Evolutionary conservation across 2,797 vertebrate genomes (phyloP).

Genomic region (Adrianichthys oophorus): DNA sequence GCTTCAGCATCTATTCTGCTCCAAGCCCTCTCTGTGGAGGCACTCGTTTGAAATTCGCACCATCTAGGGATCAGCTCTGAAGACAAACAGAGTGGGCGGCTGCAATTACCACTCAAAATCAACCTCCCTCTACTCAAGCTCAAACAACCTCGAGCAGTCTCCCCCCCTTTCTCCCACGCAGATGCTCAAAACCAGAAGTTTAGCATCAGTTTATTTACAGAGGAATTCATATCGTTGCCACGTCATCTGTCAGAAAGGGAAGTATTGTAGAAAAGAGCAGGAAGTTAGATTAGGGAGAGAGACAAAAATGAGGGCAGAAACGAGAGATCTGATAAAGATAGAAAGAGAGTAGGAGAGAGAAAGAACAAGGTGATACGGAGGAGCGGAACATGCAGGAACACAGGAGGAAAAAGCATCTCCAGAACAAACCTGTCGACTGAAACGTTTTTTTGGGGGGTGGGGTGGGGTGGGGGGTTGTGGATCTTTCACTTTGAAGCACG

Average conservation of each 20-base stretch:
- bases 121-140: conserved; percentile 32
- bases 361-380: conserved; percentile 28
- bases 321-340: conserved; percentile 53
- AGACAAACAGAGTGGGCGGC: conserved; percentile 67
- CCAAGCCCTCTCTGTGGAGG: conserved; percentile 32
- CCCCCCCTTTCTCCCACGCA: conserved; percentile 51
- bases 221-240: conserved; percentile 31
- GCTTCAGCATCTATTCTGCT: conserved; percentile 34
- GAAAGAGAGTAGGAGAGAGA: conserved; percentile 45
- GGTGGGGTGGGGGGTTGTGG: neutral
- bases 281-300: conserved; percentile 32
- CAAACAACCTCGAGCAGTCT: conserved; percentile 6
- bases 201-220: conserved; percentile 62
- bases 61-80: conserved; percentile 67
- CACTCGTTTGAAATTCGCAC: conserved; percentile 63
- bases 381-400: neutral
- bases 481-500: neutral
- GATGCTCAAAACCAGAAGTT: conserved; percentile 52
- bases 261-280: conserved; percentile 35
- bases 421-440: conserved; percentile 1
- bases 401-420: conserved; percentile 10
- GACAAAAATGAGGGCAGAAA: conserved; percentile 36
- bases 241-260: conserved; percentile 39
- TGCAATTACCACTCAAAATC: conserved; percentile 62
- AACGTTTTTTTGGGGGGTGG: neutral